Base-by-base conservation (phyloP, 2,888 invertebrate species). In the Agrypnus murinus region DNA sequence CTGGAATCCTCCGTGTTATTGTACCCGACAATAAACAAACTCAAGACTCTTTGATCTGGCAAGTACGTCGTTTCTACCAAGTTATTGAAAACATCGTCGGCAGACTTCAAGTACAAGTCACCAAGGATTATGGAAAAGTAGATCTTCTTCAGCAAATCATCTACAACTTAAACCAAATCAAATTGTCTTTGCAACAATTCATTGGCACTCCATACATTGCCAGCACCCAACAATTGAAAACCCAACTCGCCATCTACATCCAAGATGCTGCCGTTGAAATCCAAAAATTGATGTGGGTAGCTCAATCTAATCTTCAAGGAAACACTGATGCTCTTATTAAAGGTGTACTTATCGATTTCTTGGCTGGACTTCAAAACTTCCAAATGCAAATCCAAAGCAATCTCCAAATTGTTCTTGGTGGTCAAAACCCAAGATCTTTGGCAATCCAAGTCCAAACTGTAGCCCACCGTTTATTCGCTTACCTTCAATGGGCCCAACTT, bases 361-460 rank as follows among this genome's bases (percentile, higher is more conserved):
- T 65, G 34, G 14, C 12, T n/a, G 57, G 32, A 15, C 34, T 65
- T 1, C 57, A 69, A 69, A 46, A 69, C 34, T 36, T 63, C n/a
- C 63, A 69, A 43, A 43, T 58, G 14, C 63, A 69, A n/a, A 48
- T 69, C 32, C 62, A 63, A 62, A 9, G 34, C 40, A 46, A 63
- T 3, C 43, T 64, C 10, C 63, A 63, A 36, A 53, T 58, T 14
- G 63, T 69, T 17, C 17, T 40, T 34, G 43, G 46, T n/a, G 60
- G 58, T 17, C 53, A 59, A 40, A 43, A 17, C 31, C 53, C 60
- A 8, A 34, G 43, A n/a, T n/a, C 40, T 15, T 53, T 64, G 19
- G 36, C 50, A 4, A 14, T 43, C 10, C 67, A 67, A 53, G 53
- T 67, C 31, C 59, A 67, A 10, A 32, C 50, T 10, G 53, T 67